These are phyloP conservation scores for Piliocolobus tephrosceles DNA, from an alignment of 2,113 vertebrate genomes.

Conservation along the genomic window DNA sequence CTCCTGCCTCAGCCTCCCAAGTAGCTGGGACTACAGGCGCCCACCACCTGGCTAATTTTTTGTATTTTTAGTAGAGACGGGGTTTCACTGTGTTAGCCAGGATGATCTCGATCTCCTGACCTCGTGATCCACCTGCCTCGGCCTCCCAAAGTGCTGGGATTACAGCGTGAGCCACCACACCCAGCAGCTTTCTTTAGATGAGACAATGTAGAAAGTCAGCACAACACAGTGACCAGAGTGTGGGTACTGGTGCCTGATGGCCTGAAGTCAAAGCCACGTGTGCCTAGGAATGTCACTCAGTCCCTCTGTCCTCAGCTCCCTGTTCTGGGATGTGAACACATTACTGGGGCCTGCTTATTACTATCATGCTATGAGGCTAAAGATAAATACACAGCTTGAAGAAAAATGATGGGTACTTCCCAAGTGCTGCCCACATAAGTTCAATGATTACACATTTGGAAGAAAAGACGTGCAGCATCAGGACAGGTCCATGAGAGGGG, in stretches of 20 bases:
- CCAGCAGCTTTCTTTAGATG: not conserved
- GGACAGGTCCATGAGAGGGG: not conserved
- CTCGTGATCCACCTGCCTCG: rapidly evolving
- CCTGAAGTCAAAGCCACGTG: not conserved
- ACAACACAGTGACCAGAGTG: too few relatives aligned
- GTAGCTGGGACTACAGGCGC: too few relatives aligned
- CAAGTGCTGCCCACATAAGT: not conserved
- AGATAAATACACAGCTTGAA: not conserved
- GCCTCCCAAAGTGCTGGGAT: too few relatives aligned
- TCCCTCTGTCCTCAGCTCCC: not conserved
- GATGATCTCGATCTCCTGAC: too few relatives aligned
- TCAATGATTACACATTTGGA: not conserved
- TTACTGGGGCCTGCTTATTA: not conserved
- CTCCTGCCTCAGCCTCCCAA: too few relatives aligned
- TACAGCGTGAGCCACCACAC: too few relatives aligned
- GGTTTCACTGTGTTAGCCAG: too few relatives aligned
- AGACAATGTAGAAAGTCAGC: not conserved
- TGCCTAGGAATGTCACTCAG: not conserved
- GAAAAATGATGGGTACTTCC: not conserved
- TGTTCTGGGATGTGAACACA: not conserved
- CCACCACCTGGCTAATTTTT: too few relatives aligned
- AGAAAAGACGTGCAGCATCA: not conserved
- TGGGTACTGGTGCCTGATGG: not conserved
- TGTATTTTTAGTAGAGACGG: too few relatives aligned
- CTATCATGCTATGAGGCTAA: not conserved